phyloP scores from a whole-genome alignment of 2,797 vertebrate genomes.

The Coccyzus lansbergi region DNA sequence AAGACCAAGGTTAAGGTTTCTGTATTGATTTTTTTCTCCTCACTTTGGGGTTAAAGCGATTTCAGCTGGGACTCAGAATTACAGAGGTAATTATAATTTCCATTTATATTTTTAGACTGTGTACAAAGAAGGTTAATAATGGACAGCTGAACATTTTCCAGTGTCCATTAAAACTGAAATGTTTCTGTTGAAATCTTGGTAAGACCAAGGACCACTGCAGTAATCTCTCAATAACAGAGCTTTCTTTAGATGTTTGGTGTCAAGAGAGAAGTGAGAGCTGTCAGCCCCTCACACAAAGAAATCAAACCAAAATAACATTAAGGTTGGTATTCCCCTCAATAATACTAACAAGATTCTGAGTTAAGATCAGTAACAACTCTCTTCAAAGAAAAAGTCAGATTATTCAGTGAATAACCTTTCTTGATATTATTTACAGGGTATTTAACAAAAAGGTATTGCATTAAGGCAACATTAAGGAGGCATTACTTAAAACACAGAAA shows the following conservation, averaged over 20 bases:
- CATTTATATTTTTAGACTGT: conserved; percentile 60
- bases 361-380: conserved; percentile 21
- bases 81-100: conserved; percentile 59
- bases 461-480: neutral
- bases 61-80: conserved; percentile 60
- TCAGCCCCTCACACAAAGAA: conserved; percentile 52
- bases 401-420: conserved; percentile 22
- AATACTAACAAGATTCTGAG: conserved; percentile 43
- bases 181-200: conserved; percentile 46
- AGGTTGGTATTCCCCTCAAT: conserved; percentile 44
- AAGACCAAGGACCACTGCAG: conserved; percentile 49
- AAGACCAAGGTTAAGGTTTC: conserved; percentile 30
- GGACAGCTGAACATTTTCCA: conserved; percentile 60
- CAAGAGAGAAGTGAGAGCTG: conserved; percentile 47
- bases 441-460: conserved; percentile 7
- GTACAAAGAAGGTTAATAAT: conserved; percentile 62
- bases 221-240: conserved; percentile 56
- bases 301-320: conserved; percentile 65
- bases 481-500: conserved; percentile 23
- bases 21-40: neutral
- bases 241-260: conserved; percentile 50
- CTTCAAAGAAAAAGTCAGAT: conserved; percentile 20
- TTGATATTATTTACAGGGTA: conserved; percentile 35
- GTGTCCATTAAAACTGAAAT: conserved; percentile 49
- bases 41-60: conserved; percentile 43